A percentile compares a stretch with the other conserved stretches of the same genome.
Conservation (phyloP, 2,888 invertebrate genomes). For the Agonopterix heracliana region DNA sequence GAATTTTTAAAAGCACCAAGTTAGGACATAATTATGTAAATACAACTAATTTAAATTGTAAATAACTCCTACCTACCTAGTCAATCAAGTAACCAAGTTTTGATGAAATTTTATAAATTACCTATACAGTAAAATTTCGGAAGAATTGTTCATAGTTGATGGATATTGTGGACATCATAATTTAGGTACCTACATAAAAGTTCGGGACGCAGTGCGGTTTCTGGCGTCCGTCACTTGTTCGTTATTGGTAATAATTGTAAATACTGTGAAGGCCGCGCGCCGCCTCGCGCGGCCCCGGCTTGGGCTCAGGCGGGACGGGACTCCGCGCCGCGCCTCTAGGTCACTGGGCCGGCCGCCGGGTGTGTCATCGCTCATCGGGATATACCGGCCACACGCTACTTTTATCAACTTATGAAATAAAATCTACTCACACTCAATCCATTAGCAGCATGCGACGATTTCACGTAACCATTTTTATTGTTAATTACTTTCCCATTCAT, state of each 20-base stretch:
- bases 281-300: slow-evolving; percentile 4
- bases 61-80: no score
- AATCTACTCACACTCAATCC: slow-evolving; percentile 49
- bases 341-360: not conserved
- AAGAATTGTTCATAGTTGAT: no score
- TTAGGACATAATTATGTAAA: no score
- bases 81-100: no score
- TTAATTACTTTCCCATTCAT: slow-evolving; percentile 41
- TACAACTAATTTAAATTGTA: no score
- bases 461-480: slow-evolving; percentile 47
- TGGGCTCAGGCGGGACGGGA: not conserved
- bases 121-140: no score
- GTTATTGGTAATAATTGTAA: not conserved
- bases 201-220: no score
- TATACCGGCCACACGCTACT: slow-evolving; percentile 2
- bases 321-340: not conserved
- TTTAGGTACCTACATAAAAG: no score
- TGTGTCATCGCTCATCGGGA: slow-evolving; percentile 1
- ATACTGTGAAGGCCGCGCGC: not conserved
- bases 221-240: no score
- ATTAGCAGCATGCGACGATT: slow-evolving; percentile 34
- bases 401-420: slow-evolving; percentile 26
- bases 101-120: no score
- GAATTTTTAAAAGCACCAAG: no score
- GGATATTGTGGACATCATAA: no score